Evolutionary conservation across 2,113 vertebrate species (phyloP), one percentile per base, ranked within the genome.

Genomic region (Hystrix cristata): DNA sequence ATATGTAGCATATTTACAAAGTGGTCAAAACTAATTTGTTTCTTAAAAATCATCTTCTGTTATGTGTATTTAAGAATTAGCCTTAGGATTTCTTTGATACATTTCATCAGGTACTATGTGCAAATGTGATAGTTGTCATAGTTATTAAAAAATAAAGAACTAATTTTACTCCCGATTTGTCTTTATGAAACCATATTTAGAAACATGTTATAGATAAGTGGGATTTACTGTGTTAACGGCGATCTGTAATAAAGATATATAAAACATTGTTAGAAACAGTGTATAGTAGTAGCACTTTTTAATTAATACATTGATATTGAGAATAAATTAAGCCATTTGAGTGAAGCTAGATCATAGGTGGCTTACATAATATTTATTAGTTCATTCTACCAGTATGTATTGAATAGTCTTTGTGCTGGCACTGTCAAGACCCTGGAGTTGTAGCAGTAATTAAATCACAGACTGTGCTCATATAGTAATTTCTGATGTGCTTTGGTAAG

Each of bases 141-240:
- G 10, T 76, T 91, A 93, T 84, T 82, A 85, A 87, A 95, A 93
- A 89, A 31, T 29, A 89, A 83, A 55, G 18, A 81, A 86, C 65
- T 79, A 82, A 38, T 60, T 87, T 67, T 79, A 72, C 1, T 57
- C 55, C 51, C 7, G 11, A 65, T 94, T 94, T 93, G 10, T 81
- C 29, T 83, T 96, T 86, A 82, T 95, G 60, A 91, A 59, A 67
- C 76, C 59, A 25, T 72, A 51, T 69, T 95, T 95, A 55, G 46
- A 53, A 83, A 74, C 6, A 62, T 87, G 43, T 78, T 80, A 6
- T 78, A 71, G 60, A 76, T 89, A 84, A 87, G n/a, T 90, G 21
- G 51, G 34, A 84, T 76, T 85, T 76, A 74, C 78, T 72, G 84
- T 51, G 48, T 87, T 72, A 87, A 84, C 76, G 80, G 71, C 16